A percentile compares a stretch with the other conserved stretches of the same genome.
Evolutionary conservation across 2,113 vertebrate genomes (phyloP).

Genomic region (Axis porcinus): DNA sequence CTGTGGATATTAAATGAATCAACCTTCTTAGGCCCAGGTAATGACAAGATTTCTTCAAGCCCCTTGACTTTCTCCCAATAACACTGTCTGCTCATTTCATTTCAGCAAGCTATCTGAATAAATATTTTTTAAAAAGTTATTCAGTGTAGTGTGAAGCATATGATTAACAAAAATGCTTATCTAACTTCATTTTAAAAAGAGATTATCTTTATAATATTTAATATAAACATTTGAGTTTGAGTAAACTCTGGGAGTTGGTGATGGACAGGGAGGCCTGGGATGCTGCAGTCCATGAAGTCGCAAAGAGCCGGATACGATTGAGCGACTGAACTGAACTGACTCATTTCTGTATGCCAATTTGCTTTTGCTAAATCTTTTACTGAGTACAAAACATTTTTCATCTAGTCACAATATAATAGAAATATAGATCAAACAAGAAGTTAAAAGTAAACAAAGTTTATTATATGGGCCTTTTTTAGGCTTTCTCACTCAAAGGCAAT

Average conservation of each 20-base stretch:
- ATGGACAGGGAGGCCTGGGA: not conserved
- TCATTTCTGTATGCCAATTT: not conserved
- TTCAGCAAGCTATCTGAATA: not conserved
- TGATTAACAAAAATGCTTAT: not conserved
- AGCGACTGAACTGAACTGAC: not conserved
- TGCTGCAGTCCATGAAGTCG: not conserved
- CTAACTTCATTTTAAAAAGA: not conserved
- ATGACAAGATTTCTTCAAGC: not conserved
- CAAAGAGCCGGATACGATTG: not conserved
- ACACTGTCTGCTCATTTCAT: not conserved
- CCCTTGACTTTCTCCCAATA: not conserved
- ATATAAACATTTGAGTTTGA: not conserved
- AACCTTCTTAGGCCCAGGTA: not conserved
- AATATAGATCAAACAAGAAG: not conserved
- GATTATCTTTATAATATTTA: not conserved
- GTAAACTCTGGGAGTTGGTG: not conserved
- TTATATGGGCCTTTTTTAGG: not conserved
- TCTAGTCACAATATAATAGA: not conserved
- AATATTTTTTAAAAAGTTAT: not conserved
- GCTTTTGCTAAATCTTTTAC: not conserved
- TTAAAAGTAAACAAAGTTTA: not conserved
- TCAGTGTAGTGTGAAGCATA: not conserved
- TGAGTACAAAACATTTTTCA: not conserved
- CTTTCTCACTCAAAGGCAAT: not conserved
- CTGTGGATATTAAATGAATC: not conserved